Conservation (phyloP, 2,797 vertebrate genomes). For the Acanthopagrus latus region DNA sequence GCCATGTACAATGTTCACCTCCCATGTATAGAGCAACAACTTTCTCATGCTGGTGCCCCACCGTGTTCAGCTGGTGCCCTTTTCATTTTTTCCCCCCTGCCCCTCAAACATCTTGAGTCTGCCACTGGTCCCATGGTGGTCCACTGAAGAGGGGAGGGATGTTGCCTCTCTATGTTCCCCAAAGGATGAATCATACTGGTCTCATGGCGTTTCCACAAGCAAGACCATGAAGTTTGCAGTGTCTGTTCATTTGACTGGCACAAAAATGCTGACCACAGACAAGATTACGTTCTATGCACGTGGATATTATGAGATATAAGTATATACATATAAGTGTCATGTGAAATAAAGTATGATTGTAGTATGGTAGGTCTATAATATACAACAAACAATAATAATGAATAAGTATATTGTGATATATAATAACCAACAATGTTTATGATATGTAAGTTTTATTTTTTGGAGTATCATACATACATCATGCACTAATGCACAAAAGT, state of each 20-base stretch:
- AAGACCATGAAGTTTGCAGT: too few relatives aligned
- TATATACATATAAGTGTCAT: too few relatives aligned
- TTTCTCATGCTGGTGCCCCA: too few relatives aligned
- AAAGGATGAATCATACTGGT: neutral
- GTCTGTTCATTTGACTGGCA: neutral
- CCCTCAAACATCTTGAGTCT: too few relatives aligned
- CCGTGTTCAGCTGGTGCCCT: too few relatives aligned
- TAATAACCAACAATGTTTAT: neutral
- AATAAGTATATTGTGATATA: neutral
- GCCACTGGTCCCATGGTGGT: too few relatives aligned
- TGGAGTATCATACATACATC: neutral
- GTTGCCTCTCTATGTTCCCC: neutral
- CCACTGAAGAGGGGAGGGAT: too few relatives aligned
- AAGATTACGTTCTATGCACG: too few relatives aligned
- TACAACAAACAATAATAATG: neutral
- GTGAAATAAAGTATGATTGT: too few relatives aligned
- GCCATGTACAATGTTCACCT: slow-evolving; percentile 12
- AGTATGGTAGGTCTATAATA: neutral
- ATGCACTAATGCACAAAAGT: neutral
- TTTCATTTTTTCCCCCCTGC: too few relatives aligned
- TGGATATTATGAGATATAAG: too few relatives aligned
- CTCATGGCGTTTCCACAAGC: neutral
- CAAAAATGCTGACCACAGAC: too few relatives aligned
- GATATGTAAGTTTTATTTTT: neutral
- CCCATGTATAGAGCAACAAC: neutral